These are phyloP conservation scores for Cephus nigrinus DNA, from an alignment of 2,888 invertebrate genomes.

Conservation along the genomic window DNA sequence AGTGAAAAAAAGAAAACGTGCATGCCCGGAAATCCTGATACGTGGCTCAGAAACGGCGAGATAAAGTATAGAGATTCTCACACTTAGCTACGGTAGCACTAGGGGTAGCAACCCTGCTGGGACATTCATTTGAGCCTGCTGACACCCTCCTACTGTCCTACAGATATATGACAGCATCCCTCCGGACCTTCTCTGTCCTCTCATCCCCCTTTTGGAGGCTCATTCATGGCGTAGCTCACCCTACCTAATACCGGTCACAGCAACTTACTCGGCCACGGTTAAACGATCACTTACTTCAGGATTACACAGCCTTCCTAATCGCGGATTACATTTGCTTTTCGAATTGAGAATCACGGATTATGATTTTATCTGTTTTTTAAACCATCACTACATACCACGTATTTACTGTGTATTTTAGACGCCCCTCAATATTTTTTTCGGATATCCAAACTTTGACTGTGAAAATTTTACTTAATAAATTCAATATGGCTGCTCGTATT, in stretches of 20 bases:
- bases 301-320: slow-evolving; percentile 37
- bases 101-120: slow-evolving; percentile 50
- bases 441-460: background rate
- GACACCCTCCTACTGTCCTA: slow-evolving; percentile 53
- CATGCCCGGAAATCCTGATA: background rate
- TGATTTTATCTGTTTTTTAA: background rate
- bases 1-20: background rate
- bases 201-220: slow-evolving; percentile 21
- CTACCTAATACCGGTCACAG: slow-evolving; percentile 21
- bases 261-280: slow-evolving; percentile 26
- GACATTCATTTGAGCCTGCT: slow-evolving; percentile 53
- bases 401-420: background rate
- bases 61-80: slow-evolving; percentile 39
- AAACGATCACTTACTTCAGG: slow-evolving; percentile 41
- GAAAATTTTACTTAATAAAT: background rate
- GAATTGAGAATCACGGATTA: background rate
- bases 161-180: slow-evolving; percentile 48
- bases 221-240: slow-evolving; percentile 2
- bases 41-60: background rate
- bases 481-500: background rate
- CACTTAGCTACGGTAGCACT: slow-evolving; percentile 45
- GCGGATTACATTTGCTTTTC: slow-evolving; percentile 35
- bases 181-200: slow-evolving; percentile 29
- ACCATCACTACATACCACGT: background rate
- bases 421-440: background rate